phyloP scores from a whole-genome alignment of 2,113 vertebrate genomes.

The Lepisosteus oculatus region DNA sequence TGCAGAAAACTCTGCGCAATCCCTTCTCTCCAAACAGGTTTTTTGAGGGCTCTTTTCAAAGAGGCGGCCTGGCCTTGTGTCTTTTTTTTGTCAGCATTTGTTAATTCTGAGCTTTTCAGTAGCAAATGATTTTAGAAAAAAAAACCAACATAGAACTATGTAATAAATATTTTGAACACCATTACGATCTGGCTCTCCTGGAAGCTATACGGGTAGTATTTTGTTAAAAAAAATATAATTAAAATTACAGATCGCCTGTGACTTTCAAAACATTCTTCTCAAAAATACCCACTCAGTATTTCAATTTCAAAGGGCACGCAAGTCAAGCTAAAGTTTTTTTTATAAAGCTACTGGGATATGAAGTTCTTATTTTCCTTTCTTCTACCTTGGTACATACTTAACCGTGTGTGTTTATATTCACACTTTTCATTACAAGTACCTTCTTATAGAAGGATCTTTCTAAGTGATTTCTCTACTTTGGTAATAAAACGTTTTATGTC shows the following conservation, averaged over 20 bases:
- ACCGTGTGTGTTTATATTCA: no score
- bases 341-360: neutral
- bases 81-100: slow-evolving; percentile 33
- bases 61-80: neutral
- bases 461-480: neutral
- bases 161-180: neutral
- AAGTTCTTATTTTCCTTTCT: no score
- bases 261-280: slow-evolving; percentile 8
- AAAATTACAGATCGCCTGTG: slow-evolving; percentile 19
- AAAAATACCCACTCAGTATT: slow-evolving; percentile 3
- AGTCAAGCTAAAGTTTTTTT: slow-evolving; percentile 4
- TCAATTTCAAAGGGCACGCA: slow-evolving; percentile 3
- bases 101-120: slow-evolving; percentile 38
- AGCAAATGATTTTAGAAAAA: slow-evolving; percentile 39
- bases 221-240: slow-evolving; percentile 14
- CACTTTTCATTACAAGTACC: neutral
- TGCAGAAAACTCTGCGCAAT: slow-evolving; percentile 40
- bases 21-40: slow-evolving; percentile 28
- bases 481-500: no score
- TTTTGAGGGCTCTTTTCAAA: neutral
- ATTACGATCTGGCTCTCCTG: slow-evolving; percentile 13
- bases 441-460: slow-evolving; percentile 3
- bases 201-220: slow-evolving; percentile 3
- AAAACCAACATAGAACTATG: slow-evolving; percentile 45
- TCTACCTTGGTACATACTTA: no score